A percentile compares a stretch with the other conserved stretches of the same genome.
Conservation (phyloP, 1,140 invertebrate species). For the Aporrectodea caliginosa region DNA sequence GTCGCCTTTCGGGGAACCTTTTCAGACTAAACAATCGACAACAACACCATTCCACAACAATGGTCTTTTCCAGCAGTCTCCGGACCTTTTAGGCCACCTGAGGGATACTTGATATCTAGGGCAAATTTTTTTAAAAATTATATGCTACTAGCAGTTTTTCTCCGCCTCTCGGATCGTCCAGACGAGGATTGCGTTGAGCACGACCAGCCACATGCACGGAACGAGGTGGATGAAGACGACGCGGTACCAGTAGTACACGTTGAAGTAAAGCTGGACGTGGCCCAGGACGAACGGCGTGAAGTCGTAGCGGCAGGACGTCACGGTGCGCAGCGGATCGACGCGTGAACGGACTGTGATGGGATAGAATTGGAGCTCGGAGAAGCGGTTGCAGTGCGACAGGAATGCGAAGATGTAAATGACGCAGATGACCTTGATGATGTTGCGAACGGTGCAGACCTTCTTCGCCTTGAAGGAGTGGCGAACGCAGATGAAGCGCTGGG, state of each 20-base stretch:
- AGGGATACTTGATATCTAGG: too few species aligned
- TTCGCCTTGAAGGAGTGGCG: slow-evolving; percentile 83
- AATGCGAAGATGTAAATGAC: slow-evolving; percentile 71
- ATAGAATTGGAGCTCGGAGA: slow-evolving; percentile 65
- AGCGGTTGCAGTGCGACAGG: slow-evolving; percentile 72
- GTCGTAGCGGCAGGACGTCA: background rate
- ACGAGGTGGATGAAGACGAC: slow-evolving; percentile 85
- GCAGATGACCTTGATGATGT: slow-evolving; percentile 71
- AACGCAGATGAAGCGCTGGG: slow-evolving; percentile 91
- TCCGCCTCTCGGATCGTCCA: slow-evolving; percentile 76
- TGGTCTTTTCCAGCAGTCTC: too few species aligned
- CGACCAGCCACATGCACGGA: slow-evolving; percentile 81
- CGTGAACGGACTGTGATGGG: slow-evolving; percentile 64
- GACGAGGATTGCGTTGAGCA: slow-evolving; percentile 83
- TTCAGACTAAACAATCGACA: too few species aligned
- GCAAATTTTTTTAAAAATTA: too few species aligned
- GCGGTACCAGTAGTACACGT: slow-evolving; percentile 75
- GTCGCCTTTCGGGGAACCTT: too few species aligned
- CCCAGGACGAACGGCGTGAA: slow-evolving; percentile 33
- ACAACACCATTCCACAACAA: too few species aligned
- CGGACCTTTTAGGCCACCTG: too few species aligned
- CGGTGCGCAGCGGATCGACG: slow-evolving; percentile 55
- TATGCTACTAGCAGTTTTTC: too few species aligned
- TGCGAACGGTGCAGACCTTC: slow-evolving; percentile 74
- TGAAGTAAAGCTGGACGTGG: slow-evolving; percentile 71